Percentiles rank a stretch among this genome's conserved stretches.
These are phyloP conservation scores for Zelleria hepariella DNA, from an alignment of 2,888 invertebrate species.

Conservation along the genomic window DNA sequence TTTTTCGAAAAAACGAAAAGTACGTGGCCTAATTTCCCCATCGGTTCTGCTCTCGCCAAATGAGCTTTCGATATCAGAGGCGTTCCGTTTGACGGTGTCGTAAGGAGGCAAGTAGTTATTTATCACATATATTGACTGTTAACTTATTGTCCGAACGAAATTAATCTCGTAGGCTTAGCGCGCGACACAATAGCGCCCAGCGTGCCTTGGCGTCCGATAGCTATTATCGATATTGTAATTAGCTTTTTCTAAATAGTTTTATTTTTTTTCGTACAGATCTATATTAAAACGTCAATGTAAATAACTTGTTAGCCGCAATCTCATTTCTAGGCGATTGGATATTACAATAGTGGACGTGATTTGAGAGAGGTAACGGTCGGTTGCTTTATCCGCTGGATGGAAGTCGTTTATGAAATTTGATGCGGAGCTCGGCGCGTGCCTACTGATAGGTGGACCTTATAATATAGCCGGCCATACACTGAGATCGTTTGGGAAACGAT, in stretches of 20 bases:
- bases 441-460: background rate
- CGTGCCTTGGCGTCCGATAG: background rate
- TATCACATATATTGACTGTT: conserved; percentile 58
- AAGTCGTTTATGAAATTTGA: conserved; percentile 38
- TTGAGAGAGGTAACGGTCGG: conserved; percentile 71
- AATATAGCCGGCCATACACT: background rate
- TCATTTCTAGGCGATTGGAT: conserved; percentile 72
- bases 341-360: conserved; percentile 73
- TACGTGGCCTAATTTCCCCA: background rate
- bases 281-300: conserved; percentile 73
- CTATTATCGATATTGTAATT: conserved; percentile 56
- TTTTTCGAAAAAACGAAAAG: conserved; percentile 51
- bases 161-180: conserved; percentile 25
- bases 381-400: conserved; percentile 67
- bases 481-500: background rate
- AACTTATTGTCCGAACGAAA: conserved; percentile 64
- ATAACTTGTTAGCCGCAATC: conserved; percentile 73
- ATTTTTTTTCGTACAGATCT: conserved; percentile 40
- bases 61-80: conserved; percentile 24
- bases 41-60: background rate
- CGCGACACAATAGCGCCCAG: background rate
- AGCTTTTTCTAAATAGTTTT: conserved; percentile 68
- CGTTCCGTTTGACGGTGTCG: conserved; percentile 45
- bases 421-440: conserved; percentile 37
- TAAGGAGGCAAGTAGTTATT: conserved; percentile 45